Evolutionary conservation across 2,888 invertebrate genomes (phyloP), one percentile per base, ranked within the genome.

Genomic region (Apoderus coryli): DNA sequence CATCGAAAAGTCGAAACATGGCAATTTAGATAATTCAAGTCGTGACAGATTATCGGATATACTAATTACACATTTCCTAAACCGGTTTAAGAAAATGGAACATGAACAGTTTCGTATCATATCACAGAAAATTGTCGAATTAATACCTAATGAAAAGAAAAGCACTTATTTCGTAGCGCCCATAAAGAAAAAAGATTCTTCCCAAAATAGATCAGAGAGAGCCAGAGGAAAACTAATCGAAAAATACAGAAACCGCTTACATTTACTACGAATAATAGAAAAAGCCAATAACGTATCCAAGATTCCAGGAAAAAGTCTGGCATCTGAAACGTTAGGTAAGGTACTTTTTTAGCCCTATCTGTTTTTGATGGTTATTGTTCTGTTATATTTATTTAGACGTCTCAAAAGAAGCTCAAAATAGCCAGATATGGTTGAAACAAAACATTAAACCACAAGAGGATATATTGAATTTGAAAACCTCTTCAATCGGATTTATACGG

Each of bases 211-310:
- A 15, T 27, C 27, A 7, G 27, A 27, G 16, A 3, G 15, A 14
- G 27, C 27, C 4, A 27, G 27, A 27, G 27, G 27, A 3, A 27
- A 27, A 15, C 15, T 27, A 5, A 9, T 27, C 3, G 27, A 27
- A 27, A 27, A 16, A 16, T 27, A 27, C 10, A 6, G 27, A n/a
- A 27, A 27, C 12, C 10, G 9, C 10, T 10, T 27, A n/a, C 16
- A 27, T 10, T 27, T 27, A 27, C 16, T 27, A 27, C 15, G n/a
- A 27, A 27, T 9, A 15, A 14, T 16, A 10, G 3, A 10, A 7
- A 15, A n/a, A n/a, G n/a, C n/a, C n/a, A n/a, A n/a, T n/a, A n/a
- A n/a, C n/a, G n/a, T n/a, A n/a, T n/a, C n/a, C n/a, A n/a, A n/a
- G n/a, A n/a, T n/a, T n/a, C n/a, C n/a, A n/a, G n/a, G n/a, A n/a